Conservation (phyloP, 2,113 vertebrate species). For the Chaetodon auriga region DNA sequence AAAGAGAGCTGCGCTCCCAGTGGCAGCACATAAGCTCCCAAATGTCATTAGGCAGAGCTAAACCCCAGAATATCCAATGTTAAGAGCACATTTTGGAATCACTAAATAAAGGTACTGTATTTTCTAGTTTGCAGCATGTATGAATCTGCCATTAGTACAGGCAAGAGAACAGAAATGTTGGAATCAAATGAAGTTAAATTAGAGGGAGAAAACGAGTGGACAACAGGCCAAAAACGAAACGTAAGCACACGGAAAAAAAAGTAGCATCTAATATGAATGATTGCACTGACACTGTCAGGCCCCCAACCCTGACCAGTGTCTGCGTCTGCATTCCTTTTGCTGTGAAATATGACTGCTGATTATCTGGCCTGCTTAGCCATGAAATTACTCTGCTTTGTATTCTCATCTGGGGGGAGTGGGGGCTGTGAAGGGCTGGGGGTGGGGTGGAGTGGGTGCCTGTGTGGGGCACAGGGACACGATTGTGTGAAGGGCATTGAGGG, state of each 20-base stretch:
- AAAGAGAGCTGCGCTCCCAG: not conserved
- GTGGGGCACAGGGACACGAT: slow-evolving; percentile 46
- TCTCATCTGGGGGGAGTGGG: slow-evolving; percentile 48
- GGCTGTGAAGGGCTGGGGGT: not conserved
- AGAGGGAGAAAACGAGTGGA: not conserved
- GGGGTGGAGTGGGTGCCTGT: not conserved
- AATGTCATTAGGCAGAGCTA: slow-evolving; percentile 13
- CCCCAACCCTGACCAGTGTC: slow-evolving; percentile 56
- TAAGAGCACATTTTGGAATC: not conserved
- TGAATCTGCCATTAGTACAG: not conserved
- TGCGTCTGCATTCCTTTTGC: slow-evolving; percentile 59
- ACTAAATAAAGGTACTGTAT: not conserved
- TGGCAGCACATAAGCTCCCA: not conserved
- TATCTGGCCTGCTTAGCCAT: slow-evolving; percentile 78
- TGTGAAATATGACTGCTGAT: slow-evolving; percentile 80
- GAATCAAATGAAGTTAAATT: slow-evolving; percentile 10
- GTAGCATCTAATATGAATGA: slow-evolving; percentile 53
- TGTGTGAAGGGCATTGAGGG: slow-evolving; percentile 70
- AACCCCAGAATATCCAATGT: slow-evolving; percentile 11
- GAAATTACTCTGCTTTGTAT: slow-evolving; percentile 77
- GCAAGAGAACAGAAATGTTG: not conserved
- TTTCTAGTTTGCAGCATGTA: not conserved
- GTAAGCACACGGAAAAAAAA: slow-evolving; percentile 21
- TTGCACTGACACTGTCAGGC: slow-evolving; percentile 53
- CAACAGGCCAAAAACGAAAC: slow-evolving; percentile 6